These are phyloP conservation scores for Frieseomelitta varia DNA, from an alignment of 1,140 invertebrate genomes.

Conservation along the genomic window DNA sequence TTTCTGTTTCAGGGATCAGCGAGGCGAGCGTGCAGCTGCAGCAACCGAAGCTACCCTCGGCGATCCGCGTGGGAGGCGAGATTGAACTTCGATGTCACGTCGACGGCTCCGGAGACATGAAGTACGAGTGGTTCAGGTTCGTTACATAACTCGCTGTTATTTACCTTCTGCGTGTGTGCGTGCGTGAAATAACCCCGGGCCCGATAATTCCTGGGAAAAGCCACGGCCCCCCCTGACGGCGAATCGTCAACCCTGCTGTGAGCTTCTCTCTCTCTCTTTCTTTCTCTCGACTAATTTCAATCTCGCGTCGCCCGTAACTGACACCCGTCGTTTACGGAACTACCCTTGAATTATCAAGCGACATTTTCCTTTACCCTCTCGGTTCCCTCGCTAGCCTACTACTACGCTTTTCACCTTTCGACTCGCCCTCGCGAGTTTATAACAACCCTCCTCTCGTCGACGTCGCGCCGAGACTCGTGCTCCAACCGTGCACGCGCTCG, in stretches of 20 bases:
- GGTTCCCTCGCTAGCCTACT: not conserved
- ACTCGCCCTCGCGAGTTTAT: not conserved
- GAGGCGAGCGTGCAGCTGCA: conserved; percentile 86
- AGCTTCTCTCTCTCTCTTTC: not conserved
- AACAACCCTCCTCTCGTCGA: conserved; percentile 8
- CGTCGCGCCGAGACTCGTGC: not conserved
- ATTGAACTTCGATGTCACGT: conserved; percentile 88
- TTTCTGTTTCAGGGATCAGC: conserved; percentile 86
- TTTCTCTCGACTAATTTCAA: conserved; percentile 30
- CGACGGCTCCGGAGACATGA: conserved; percentile 88
- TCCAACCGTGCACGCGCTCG: not conserved
- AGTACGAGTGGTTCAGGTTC: conserved; percentile 89
- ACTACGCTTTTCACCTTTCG: conserved; percentile 9
- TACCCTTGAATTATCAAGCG: conserved; percentile 57
- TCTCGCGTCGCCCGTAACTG: conserved; percentile 38
- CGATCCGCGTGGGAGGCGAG: conserved; percentile 84
- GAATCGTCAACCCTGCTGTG: not conserved
- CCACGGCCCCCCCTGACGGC: not conserved
- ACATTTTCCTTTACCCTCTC: conserved; percentile 28
- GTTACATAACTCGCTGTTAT: conserved; percentile 55
- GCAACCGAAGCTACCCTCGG: conserved; percentile 83
- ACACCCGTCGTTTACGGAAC: conserved; percentile 55
- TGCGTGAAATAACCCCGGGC: conserved; percentile 1
- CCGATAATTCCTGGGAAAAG: conserved; percentile 23
- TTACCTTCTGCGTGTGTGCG: conserved; percentile 17